A percentile compares a stretch with the other conserved stretches of the same genome.
Conservation (phyloP, 2,797 vertebrate species). For the Peromyscus attwateri region DNA sequence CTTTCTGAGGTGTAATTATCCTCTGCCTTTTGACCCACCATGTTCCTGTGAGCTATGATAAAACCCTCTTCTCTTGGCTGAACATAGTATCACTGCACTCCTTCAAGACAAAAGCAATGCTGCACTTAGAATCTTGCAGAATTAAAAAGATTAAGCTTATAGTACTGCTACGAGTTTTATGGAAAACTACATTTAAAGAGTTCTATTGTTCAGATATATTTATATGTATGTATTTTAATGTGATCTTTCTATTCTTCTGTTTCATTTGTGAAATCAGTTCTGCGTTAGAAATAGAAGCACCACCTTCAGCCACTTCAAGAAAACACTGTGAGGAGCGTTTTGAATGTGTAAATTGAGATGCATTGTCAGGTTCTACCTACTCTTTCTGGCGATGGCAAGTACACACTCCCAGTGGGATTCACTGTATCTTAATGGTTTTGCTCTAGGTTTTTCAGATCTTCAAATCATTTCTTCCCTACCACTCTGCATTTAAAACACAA, state of each 20-base stretch:
- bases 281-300: background rate
- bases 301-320: background rate
- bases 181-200: slow-evolving; percentile 27
- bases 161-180: background rate
- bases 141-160: background rate
- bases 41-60: background rate
- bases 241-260: slow-evolving; percentile 7
- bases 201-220: background rate
- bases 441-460: background rate
- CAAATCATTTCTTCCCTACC: background rate
- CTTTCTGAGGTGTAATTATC: background rate
- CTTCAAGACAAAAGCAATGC: background rate
- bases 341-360: background rate
- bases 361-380: background rate
- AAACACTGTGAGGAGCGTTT: slow-evolving; percentile 26
- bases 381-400: background rate
- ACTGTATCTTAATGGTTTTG: slow-evolving; percentile 11
- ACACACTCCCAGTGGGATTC: background rate
- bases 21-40: background rate
- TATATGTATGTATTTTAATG: background rate
- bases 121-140: background rate
- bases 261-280: slow-evolving; percentile 13
- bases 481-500: slow-evolving; percentile 18
- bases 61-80: background rate
- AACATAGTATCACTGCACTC: background rate